Base-by-base conservation (phyloP, 2,888 invertebrate genomes). In the Baronia brevicornis region DNA sequence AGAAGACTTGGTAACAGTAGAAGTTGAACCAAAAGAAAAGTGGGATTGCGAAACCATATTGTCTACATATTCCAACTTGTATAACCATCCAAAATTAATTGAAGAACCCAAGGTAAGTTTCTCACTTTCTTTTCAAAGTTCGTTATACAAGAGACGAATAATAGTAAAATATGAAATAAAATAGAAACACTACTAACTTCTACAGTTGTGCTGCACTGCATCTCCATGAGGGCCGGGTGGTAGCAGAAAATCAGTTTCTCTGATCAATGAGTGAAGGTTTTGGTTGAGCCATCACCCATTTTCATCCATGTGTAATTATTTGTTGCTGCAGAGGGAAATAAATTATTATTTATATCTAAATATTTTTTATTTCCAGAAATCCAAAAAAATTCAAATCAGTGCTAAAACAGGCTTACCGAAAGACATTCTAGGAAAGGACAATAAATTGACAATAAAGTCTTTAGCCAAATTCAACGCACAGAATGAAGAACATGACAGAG, bases 11-110 rank as follows among this genome's bases (percentile, higher is more conserved):
- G 84, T 86, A 15, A 71, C 89, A 0, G 75, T 89, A 41, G 88
- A 91, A 1, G 86, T 89, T 13, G 86, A 89, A 30, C 78, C 86
- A 0, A 87, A 89, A 44, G 87, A 86, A 49, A 91, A 89, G 64
- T 96, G 93, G 93, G 97, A 97, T 74, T 97, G 97, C 56, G 93
- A 97, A 79, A 94, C 94, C 33, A 92, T 97, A 46, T 77, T 97
- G 3, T 93, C 94, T 9, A 96, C 95, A 0, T 95, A 95, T 65
- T 96, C 96, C 4, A 97, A 92, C 60, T 84, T 93, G 30, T 96
- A 95, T 67, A 97, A 98, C 75, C 95, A 94, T 75, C 98, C 98
- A 0, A 94, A 93, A 64, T 53, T 95, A 10, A 96, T 97, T 29
- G 86, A 88, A 26, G 94, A 93, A 54, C 89, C 90, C 0, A 88